Evolutionary conservation across 1,140 invertebrate species (phyloP).

Genomic region (Drosophila murphyi): DNA sequence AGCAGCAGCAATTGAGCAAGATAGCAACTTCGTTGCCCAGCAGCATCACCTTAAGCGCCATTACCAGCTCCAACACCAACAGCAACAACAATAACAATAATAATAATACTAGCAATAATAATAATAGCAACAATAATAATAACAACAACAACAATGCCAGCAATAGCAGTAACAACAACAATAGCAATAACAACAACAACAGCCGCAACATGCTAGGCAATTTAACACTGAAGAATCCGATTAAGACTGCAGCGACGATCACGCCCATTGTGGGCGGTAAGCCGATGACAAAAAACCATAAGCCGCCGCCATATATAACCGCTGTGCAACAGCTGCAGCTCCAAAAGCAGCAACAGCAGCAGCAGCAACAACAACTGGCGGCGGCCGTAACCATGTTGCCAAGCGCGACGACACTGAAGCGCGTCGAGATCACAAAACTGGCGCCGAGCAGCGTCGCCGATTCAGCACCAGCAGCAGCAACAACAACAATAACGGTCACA

Average conservation of each 20-base stretch:
- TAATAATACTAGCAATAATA: conserved; percentile 40
- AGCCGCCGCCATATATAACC: conserved; percentile 82
- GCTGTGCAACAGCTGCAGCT: conserved; percentile 80
- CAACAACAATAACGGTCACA: conserved; percentile 32
- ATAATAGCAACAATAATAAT: conserved; percentile 44
- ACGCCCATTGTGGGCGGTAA: conserved; percentile 78
- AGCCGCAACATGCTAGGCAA: conserved; percentile 60
- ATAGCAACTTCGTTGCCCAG: conserved; percentile 71
- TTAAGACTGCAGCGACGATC: conserved; percentile 78
- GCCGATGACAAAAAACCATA: conserved; percentile 84
- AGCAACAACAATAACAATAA: conserved; percentile 31
- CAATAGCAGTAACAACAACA: conserved; percentile 6
- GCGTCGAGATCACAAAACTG: conserved; percentile 73
- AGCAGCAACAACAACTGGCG: conserved; percentile 78
- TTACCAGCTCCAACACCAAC: conserved; percentile 49
- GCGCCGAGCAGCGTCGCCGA: conserved; percentile 23
- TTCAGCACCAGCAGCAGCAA: conserved; percentile 33
- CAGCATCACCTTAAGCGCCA: conserved; percentile 76
- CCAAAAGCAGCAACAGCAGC: conserved; percentile 78
- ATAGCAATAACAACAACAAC: conserved; percentile 49
- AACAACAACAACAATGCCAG: conserved; percentile 13
- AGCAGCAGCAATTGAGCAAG: conserved; percentile 71
- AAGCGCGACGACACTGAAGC: conserved; percentile 78
- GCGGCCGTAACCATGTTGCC: conserved; percentile 81
- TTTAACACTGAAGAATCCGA: conserved; percentile 64